phyloP scores from a whole-genome alignment of 2,113 vertebrate species.

The Piliocolobus tephrosceles region DNA sequence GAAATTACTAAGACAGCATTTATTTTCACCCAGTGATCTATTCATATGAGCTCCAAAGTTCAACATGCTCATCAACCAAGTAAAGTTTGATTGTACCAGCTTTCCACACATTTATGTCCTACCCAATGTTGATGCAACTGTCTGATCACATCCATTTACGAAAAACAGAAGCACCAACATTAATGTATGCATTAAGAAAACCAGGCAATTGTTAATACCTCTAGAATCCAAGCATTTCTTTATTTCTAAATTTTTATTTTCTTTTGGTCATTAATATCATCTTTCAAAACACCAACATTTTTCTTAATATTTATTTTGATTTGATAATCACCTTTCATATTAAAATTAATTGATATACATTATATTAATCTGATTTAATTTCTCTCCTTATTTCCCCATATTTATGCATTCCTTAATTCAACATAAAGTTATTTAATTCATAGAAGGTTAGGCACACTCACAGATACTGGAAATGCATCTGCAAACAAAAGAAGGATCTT shows the following conservation, averaged over 20 bases:
- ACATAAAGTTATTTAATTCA: background rate
- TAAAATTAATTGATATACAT: background rate
- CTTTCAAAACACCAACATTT: background rate
- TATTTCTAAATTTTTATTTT: background rate
- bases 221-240: background rate
- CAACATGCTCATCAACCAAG: background rate
- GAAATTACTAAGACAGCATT: background rate
- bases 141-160: background rate
- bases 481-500: background rate
- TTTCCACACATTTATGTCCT: background rate
- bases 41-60: background rate
- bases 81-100: background rate
- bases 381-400: background rate
- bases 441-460: background rate
- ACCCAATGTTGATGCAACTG: accelerated
- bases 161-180: background rate
- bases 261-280: background rate
- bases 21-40: background rate
- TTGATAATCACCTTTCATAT: background rate
- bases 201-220: background rate
- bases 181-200: background rate
- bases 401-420: background rate
- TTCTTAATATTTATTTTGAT: background rate
- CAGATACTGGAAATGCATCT: background rate
- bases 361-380: background rate